Conservation (phyloP, 2,797 vertebrate genomes). For the Sarcoramphus papa region DNA sequence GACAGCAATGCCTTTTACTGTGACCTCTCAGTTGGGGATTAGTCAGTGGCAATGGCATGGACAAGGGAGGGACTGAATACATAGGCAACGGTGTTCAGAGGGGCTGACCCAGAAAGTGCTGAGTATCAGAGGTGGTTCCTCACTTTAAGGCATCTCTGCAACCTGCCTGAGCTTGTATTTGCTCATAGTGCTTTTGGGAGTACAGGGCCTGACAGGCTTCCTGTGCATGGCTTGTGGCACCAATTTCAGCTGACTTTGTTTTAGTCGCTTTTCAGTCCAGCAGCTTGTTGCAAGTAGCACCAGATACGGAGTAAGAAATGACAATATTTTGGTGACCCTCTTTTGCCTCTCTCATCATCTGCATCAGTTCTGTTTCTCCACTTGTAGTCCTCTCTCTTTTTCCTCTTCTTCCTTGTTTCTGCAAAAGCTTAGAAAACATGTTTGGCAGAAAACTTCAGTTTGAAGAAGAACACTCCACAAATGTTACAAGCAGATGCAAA, state of each 20-base stretch:
- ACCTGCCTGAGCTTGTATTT: neutral
- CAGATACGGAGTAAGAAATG: neutral
- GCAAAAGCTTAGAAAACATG: neutral
- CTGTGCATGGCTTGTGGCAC: neutral
- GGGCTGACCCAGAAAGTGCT: neutral
- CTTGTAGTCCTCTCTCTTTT: neutral
- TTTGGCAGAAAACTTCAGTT: neutral
- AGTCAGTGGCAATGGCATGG: neutral
- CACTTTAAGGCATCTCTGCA: neutral
- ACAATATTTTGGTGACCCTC: neutral
- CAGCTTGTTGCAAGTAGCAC: neutral
- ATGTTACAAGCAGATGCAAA: neutral
- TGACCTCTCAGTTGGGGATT: neutral
- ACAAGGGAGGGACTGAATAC: neutral
- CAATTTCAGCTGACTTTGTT: neutral
- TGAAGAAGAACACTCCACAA: neutral
- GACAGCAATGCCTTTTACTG: neutral
- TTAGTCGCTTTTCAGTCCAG: neutral
- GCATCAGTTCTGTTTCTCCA: neutral
- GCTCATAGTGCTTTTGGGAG: neutral
- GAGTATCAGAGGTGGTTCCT: neutral
- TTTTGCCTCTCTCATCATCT: neutral
- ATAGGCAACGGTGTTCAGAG: neutral
- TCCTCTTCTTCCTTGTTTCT: neutral
- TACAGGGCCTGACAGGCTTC: neutral